Conservation (phyloP, 2,888 invertebrate genomes). For the Thereva unica region DNA sequence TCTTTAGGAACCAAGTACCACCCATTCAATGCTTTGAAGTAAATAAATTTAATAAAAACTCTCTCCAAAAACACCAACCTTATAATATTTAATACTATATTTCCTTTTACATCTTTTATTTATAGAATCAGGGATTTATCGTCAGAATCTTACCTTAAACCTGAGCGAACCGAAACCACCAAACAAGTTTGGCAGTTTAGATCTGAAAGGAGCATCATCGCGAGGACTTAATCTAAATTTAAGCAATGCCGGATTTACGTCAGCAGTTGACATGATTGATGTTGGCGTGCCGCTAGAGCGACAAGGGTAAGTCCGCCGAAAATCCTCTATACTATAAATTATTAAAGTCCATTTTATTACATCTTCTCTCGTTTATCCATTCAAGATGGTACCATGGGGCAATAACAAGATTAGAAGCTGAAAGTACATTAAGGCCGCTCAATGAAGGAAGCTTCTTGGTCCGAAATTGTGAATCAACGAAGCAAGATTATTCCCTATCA, state of each 20-base stretch:
- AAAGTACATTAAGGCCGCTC: conserved; percentile 79
- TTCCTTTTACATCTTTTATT: conserved; percentile 40
- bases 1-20: too few relatives aligned
- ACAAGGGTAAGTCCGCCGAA: conserved; percentile 71
- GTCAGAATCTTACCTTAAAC: conserved; percentile 76
- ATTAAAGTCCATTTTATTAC: too few relatives aligned
- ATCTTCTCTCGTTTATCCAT: conserved; percentile 11
- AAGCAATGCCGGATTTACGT: conserved; percentile 55
- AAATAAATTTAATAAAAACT: not conserved
- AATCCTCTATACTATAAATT: too few relatives aligned
- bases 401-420: conserved; percentile 88
- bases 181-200: conserved; percentile 56
- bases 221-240: conserved; percentile 73
- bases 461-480: conserved; percentile 90
- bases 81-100: not conserved
- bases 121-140: conserved; percentile 63
- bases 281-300: conserved; percentile 80
- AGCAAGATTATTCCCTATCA: conserved; percentile 91
- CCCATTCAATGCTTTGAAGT: too few relatives aligned
- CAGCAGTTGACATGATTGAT: conserved; percentile 77
- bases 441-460: conserved; percentile 93
- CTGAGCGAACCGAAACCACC: conserved; percentile 63
- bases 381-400: conserved; percentile 93
- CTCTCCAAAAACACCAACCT: not conserved
- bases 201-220: conserved; percentile 59